Percentiles rank a stretch among this genome's conserved stretches.
Conservation (phyloP, 2,888 invertebrate species). For the Tinea pellionella region DNA sequence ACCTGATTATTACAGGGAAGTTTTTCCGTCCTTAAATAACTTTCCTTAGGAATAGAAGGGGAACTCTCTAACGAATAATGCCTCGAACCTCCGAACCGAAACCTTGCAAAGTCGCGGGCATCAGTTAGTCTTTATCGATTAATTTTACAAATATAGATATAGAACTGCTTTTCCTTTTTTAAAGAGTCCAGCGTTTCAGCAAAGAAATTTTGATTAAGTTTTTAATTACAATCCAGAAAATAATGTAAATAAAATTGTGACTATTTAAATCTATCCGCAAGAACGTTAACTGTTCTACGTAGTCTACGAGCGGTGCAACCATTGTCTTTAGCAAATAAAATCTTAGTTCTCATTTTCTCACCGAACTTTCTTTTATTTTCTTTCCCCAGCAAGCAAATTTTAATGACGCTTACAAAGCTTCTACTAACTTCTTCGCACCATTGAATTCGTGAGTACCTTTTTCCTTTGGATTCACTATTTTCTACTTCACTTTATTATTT, state of each 20-base stretch:
- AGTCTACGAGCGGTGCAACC: neutral
- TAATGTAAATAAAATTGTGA: neutral
- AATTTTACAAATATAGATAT: too few relatives aligned
- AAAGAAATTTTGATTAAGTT: neutral
- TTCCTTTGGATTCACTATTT: slow-evolving; percentile 16
- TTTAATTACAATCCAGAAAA: neutral
- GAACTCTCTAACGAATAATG: too few relatives aligned
- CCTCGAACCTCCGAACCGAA: too few relatives aligned
- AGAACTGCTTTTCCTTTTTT: too few relatives aligned
- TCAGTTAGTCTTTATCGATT: too few relatives aligned
- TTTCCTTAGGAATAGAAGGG: too few relatives aligned
- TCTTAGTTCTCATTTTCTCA: neutral
- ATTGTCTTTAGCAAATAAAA: neutral
- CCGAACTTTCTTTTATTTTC: neutral
- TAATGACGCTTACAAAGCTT: slow-evolving; percentile 52
- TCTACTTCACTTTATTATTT: neutral
- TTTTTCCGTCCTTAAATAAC: too few relatives aligned
- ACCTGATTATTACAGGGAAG: too few relatives aligned
- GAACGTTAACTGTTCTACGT: neutral
- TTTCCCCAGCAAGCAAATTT: slow-evolving; percentile 46
- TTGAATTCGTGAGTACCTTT: slow-evolving; percentile 46
- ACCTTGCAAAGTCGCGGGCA: too few relatives aligned
- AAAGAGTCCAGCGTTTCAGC: too few relatives aligned
- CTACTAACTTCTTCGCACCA: slow-evolving; percentile 43
- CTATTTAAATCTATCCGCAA: neutral